Evolutionary conservation across 1,140 invertebrate genomes (phyloP), one percentile per base, ranked within the genome.

Genomic region (Aphelenchoides avenae): DNA sequence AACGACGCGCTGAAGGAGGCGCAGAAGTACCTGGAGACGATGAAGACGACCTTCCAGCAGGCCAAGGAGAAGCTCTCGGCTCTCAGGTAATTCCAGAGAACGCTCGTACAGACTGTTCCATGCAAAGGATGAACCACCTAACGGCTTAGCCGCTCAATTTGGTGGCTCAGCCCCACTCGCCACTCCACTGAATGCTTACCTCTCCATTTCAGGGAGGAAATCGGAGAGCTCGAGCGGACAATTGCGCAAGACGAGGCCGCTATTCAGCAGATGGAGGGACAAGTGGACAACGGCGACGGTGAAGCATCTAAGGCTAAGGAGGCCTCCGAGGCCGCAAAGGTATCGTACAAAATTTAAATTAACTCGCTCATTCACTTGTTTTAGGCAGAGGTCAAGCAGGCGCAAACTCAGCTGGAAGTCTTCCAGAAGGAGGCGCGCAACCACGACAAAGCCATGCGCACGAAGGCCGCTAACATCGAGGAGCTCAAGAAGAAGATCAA

Each of bases 1-100:
- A 34, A 74, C 40, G 57, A 71, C 27, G 56, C 68, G 30, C 41
- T 69, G 50, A 57, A 54, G 33, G 44, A 70, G 26, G 56, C 64
- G 2, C 27, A 69, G 27, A 48, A 70, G n/a, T 36, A 43, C 22
- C 26, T 74, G n/a, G 67, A 69, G 6, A 50, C 34, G 11, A 27
- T 64, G 24, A 68, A 73, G 39, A 52, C 30, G 13, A 53, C 43
- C 27, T 69, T 64, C 26, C 34, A 42, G 29, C 48, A 52, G 9
- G 57, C 57, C 5, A 70, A 66, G 20, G 46, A 51, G n/a, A 42
- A 43, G 20, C 51, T 61, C 13, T 33, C 59, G 4, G 39, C 24
- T 36, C 29, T 61, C 34, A 36, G 13, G 18, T 36, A 36, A 13
- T 36, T n/a, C 18, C 34, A 13, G 34, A 36, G 13, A 18, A 39